These are phyloP conservation scores for Chondrosia reniformis DNA, from an alignment of 37 sponge, comb jelly and placozoan genomes.

Conservation along the genomic window DNA sequence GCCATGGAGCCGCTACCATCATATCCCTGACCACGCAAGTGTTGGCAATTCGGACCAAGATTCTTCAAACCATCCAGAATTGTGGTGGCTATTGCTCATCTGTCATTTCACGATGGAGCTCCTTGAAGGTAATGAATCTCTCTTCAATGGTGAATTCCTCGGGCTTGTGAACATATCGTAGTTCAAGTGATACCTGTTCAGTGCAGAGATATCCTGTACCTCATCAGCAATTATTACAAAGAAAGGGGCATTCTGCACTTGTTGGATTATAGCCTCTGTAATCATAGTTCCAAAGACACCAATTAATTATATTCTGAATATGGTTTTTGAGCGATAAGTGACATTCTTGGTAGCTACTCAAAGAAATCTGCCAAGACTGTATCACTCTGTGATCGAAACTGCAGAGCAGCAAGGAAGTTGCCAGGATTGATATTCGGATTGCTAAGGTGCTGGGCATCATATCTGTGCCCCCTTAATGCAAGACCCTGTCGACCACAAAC, in stretches of 20 bases:
- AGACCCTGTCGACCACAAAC: slow-evolving; percentile 45
- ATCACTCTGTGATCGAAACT: slow-evolving; percentile 46
- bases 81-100: neutral
- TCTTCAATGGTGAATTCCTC: slow-evolving; percentile 25
- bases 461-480: slow-evolving; percentile 19
- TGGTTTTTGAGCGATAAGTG: slow-evolving; percentile 43
- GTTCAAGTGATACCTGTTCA: slow-evolving; percentile 31
- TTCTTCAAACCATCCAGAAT: slow-evolving; percentile 8
- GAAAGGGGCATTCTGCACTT: slow-evolving; percentile 32
- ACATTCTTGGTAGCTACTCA: slow-evolving; percentile 47
- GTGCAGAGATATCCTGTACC: slow-evolving; percentile 44
- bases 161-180: slow-evolving; percentile 51
- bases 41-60: slow-evolving; percentile 37
- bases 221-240: slow-evolving; percentile 37
- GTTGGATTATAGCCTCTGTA: slow-evolving; percentile 23
- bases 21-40: slow-evolving; percentile 54
- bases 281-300: slow-evolving; percentile 22
- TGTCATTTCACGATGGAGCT: neutral
- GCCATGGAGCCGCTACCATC: slow-evolving; percentile 68
- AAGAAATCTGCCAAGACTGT: slow-evolving; percentile 48
- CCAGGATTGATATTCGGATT: slow-evolving; percentile 34
- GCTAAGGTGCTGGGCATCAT: slow-evolving; percentile 13
- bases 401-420: slow-evolving; percentile 27
- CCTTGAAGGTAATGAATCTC: neutral
- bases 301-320: slow-evolving; percentile 52